Evolutionary conservation across 2,888 invertebrate species (phyloP), one percentile per base, ranked within the genome.

Genomic region (Lymantria monacha): DNA sequence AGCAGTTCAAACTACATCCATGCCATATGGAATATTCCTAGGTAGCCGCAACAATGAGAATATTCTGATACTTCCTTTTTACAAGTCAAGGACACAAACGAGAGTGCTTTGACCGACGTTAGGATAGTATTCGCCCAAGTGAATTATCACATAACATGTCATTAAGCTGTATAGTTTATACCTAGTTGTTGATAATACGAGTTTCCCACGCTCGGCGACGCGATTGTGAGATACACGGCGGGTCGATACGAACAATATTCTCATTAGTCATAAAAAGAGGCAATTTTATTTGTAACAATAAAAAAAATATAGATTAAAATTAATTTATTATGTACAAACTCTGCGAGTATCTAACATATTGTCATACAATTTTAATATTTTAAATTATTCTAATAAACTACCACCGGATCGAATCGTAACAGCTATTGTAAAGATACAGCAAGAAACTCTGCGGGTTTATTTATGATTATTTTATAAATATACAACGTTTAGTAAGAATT

Each of bases 161-260:
- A 7, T 73, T 69, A 72, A 52, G 57, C 58, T 52, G 63, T 70
- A 65, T 69, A 65, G n/a, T 63, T 70, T 69, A 69, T 61, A 51
- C 33, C 33, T 33, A 33, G 61, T 65, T 62, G 65, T 67, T 70
- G 70, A 75, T 74, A 77, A 78, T 70, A 67, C 69, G 62, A 46
- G 64, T 70, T 79, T 81, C 81, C 79, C 81, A 81, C 81, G 81
- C 75, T 76, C 69, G 48, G 48, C 52, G 57, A 48, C 53, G 22
- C 65, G 60, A 74, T 74, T 72, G 70, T 70, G 56, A 65, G 66
- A 69, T 68, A 72, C 69, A 36, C 36, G 36, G 43, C 15, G 50
- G 43, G 46, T 38, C 31, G 48, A 69, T 62, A 60, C 49, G 22
- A 5, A 22, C 22, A 22, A 22, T 22, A 22, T 57, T 54, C 55